Evolutionary conservation across 2,113 vertebrate species (phyloP).

Genomic region (Rhinolophus ferrumequinum): DNA sequence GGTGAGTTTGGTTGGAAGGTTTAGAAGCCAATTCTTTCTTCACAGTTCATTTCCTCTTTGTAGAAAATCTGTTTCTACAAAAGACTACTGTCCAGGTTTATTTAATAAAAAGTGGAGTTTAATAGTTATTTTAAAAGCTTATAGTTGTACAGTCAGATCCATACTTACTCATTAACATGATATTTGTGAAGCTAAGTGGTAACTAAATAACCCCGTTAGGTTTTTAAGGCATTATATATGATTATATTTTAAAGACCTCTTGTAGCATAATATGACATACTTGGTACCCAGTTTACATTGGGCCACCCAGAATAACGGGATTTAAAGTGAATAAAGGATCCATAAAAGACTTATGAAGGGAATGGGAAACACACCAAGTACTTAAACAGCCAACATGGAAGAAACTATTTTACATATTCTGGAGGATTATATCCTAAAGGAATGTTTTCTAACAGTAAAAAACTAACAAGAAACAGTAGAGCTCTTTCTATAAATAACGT

Average conservation of each 20-base stretch:
- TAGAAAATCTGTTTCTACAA: constrained; percentile 3
- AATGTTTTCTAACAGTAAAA: neutral
- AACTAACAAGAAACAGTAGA: neutral
- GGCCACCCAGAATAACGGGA: neutral
- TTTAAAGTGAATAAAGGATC: neutral
- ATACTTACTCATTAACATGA: neutral
- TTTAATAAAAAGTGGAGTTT: neutral
- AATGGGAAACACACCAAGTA: neutral
- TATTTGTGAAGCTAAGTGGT: neutral
- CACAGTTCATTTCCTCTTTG: neutral
- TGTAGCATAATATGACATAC: neutral
- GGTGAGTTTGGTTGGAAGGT: neutral
- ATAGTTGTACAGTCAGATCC: neutral
- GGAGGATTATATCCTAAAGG: neutral
- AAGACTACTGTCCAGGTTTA: constrained; percentile 10
- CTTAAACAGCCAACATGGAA: neutral
- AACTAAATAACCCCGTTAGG: neutral
- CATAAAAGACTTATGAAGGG: neutral
- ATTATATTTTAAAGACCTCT: neutral
- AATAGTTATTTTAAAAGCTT: constrained; percentile 20
- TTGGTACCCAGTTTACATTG: neutral
- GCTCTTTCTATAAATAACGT: neutral
- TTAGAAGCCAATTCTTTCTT: constrained; percentile 11
- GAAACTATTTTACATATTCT: neutral
- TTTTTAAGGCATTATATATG: neutral